A percentile compares a stretch with the other conserved stretches of the same genome.
These are phyloP conservation scores for Sesia apiformis DNA, from an alignment of 2,888 invertebrate genomes.

Conservation along the genomic window DNA sequence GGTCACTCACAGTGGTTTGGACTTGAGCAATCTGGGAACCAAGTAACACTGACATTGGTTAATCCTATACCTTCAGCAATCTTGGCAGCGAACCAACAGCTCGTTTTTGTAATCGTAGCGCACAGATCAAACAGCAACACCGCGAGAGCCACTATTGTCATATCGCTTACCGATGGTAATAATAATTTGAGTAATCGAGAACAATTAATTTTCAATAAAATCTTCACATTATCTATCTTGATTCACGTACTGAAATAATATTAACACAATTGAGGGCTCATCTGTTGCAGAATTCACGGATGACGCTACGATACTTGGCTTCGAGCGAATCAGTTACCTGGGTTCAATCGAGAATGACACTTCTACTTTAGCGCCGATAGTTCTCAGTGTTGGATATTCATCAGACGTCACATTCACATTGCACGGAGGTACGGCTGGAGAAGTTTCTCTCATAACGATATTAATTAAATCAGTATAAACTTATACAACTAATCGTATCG, in stretches of 20 bases:
- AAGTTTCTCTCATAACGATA: neutral
- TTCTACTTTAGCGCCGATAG: constrained; percentile 7
- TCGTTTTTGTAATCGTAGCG: constrained; percentile 20
- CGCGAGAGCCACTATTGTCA: constrained; percentile 18
- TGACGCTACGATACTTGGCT: constrained; percentile 10
- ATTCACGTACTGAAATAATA: no score
- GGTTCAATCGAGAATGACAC: constrained; percentile 10
- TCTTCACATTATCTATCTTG: no score
- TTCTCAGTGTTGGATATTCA: constrained; percentile 10
- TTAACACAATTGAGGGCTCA: no score
- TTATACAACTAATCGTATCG: no score
- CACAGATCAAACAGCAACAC: constrained; percentile 8
- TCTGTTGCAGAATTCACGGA: constrained; percentile 9
- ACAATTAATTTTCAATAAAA: no score
- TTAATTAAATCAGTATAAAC: no score
- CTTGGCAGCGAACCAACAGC: constrained; percentile 18
- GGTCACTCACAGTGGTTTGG: constrained; percentile 23
- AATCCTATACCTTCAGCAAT: constrained; percentile 16
- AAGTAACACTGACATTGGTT: constrained; percentile 9
- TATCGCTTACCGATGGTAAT: constrained; percentile 9
- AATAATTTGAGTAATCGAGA: neutral
- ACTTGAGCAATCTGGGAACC: constrained; percentile 9
- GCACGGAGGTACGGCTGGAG: constrained; percentile 8
- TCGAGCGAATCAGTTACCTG: constrained; percentile 13
- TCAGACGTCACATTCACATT: constrained; percentile 7